Evolutionary conservation across 2,113 vertebrate genomes (phyloP), one percentile per base, ranked within the genome.

Genomic region (Tiliqua scincoides): DNA sequence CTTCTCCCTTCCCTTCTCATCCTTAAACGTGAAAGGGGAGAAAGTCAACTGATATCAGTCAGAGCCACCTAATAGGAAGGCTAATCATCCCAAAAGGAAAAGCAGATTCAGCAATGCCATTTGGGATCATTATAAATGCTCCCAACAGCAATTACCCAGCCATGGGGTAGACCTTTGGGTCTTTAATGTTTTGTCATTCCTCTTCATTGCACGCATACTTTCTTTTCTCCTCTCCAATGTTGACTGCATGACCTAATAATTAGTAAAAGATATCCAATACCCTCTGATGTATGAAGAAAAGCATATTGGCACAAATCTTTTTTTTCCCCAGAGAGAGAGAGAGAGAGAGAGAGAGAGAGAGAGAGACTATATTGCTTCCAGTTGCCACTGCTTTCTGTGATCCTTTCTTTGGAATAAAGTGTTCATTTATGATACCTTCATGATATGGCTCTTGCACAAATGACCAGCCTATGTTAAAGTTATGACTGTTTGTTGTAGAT

Each of bases 261-360:
- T 79, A 25, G 23, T 73, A 57, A 59, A 68, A 89, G 23, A 62
- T 9, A 21, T 79, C 32, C 8, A 14, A 82, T 32, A 14, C 63
- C 85, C 88, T 59, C 74, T 65, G 14, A 87, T 43, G 70, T 21
- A 18, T 15, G 68, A 32, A 71, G 35, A 79, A 83, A 35, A 27
- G n/a, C 14, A 65, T 82, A 82, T 57, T 54, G 35, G 70, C 82
- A 62, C 74, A 82, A 77, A 84, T 93, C 82, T 32, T 84, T 92
- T 14, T 43, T 20, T 21, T 57, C 79, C 79, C n/a, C n/a, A n/a
- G n/a, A n/a, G n/a, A n/a, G n/a, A n/a, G n/a, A 73, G 86, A 75
- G 85, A 48, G 89, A 87, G 61, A 32, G 25, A 65, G 21, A 20
- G 25, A 27, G 25, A 65, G 17, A 65, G 25, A 27, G 25, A 65